Evolutionary conservation across 2,797 vertebrate genomes (phyloP), one percentile per base, ranked within the genome.

Genomic region (Channallabes apus): DNA sequence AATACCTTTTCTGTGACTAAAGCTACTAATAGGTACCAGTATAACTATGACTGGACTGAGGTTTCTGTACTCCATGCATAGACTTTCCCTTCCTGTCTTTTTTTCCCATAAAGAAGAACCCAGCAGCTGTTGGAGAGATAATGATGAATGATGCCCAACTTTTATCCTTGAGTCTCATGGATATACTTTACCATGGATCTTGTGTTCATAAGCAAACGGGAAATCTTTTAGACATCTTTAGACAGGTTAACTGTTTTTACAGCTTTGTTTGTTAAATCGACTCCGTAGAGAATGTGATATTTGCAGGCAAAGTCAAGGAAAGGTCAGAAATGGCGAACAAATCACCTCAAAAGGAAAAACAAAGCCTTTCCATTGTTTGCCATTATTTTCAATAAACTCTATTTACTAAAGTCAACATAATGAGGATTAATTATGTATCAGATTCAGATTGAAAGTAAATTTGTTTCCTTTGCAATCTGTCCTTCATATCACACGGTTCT

Each of bases 211-310:
- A 76, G 27, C n/a, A 56, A 76, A 76, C 0, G 51, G n/a, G n/a
- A 56, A 51, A 76, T 29, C 24, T 73, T 73, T 73, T 46, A 51
- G 41, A 51, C 9, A 72, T 46, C n/a, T 56, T 75, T 75, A 76
- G 3, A 3, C 6, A 75, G n/a, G 9, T n/a, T 9, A 7, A 76
- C 46, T 76, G 51, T 3, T 75, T 29, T 75, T 54, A 75, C 27
- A 29, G 17, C 51, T 75, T 54, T 72, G 69, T 14, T 46, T 46
- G 22, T 46, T 32, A 73, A 51, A 17, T 12, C 51, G 71, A 6
- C 41, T 56, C 24, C 15, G 27, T 17, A 75, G 24, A 14, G 24
- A 27, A n/a, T 6, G 38, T 46, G 22, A 51, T n/a, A 73, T 73
- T 51, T 51, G 24, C 22, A 27, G 41, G 24, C 41, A 29, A 56